A percentile compares a stretch with the other conserved stretches of the same genome.
These are phyloP conservation scores for Parotocinclus haroldoi DNA, from an alignment of 2,797 vertebrate genomes.

Conservation along the genomic window DNA sequence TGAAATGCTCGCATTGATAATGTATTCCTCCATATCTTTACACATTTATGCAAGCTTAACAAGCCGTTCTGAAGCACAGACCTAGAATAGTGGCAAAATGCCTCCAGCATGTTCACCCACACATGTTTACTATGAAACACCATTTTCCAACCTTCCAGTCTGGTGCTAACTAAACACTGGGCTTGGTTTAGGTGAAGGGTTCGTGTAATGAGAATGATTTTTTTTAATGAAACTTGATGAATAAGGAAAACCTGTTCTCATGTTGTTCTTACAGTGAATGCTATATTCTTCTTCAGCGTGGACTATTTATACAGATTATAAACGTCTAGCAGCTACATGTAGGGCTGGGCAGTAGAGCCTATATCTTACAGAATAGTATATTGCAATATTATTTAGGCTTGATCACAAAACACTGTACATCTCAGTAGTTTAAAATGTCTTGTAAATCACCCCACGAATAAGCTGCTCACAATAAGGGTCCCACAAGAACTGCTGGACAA, in stretches of 20 bases:
- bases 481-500: too few relatives aligned
- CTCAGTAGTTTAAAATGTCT: too few relatives aligned
- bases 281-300: not conserved
- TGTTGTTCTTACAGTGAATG: not conserved
- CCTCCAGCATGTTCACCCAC: constrained; percentile 68
- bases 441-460: too few relatives aligned
- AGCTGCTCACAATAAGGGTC: too few relatives aligned
- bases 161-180: constrained; percentile 22
- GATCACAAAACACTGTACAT: too few relatives aligned
- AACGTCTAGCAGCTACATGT: too few relatives aligned
- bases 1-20: constrained; percentile 59
- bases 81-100: constrained; percentile 67
- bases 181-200: constrained; percentile 22
- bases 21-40: constrained; percentile 66
- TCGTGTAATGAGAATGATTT: constrained; percentile 20
- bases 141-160: constrained; percentile 41
- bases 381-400: too few relatives aligned
- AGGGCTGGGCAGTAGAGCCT: too few relatives aligned
- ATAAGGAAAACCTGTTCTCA: too few relatives aligned
- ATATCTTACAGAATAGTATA: too few relatives aligned
- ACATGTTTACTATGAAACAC: constrained; percentile 71
- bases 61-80: constrained; percentile 72
- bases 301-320: not conserved
- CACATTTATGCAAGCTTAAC: constrained; percentile 68
- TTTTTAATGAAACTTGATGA: constrained; percentile 4